Evolutionary conservation across 2,888 invertebrate genomes (phyloP).

Genomic region (Neoscelio sp.): DNA sequence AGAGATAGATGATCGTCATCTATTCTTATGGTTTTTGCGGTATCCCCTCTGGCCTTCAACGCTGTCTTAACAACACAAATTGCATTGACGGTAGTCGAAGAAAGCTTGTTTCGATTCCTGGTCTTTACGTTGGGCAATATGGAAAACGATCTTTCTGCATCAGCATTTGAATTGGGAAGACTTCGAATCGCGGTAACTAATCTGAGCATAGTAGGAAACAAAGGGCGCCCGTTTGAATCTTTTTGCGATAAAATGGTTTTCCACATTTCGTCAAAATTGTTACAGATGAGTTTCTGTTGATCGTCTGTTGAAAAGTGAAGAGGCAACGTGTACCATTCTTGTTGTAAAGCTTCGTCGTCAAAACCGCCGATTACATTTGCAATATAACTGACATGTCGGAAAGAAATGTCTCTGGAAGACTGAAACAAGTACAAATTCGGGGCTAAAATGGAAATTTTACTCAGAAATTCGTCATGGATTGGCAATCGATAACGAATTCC

Average conservation of each 20-base stretch:
- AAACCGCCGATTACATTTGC: too few relatives aligned
- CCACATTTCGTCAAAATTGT: too few relatives aligned
- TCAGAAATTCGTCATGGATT: conserved; percentile 20
- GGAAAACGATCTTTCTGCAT: conserved; percentile 14
- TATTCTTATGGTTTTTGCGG: too few relatives aligned
- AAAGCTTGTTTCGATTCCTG: background rate
- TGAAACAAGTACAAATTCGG: background rate
- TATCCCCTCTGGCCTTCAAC: conserved; percentile 3
- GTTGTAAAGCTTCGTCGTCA: background rate
- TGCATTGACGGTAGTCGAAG: background rate
- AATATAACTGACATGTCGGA: too few relatives aligned
- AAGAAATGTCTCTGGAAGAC: background rate
- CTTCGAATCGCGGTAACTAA: background rate
- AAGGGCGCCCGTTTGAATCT: too few relatives aligned
- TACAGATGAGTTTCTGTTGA: background rate
- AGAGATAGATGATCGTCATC: background rate
- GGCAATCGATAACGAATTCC: conserved; percentile 19
- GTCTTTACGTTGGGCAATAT: conserved; percentile 4
- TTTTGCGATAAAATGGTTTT: background rate
- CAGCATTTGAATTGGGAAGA: conserved; percentile 11
- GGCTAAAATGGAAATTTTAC: background rate
- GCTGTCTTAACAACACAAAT: background rate
- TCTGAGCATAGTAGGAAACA: too few relatives aligned
- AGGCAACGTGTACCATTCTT: background rate
- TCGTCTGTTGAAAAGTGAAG: background rate